Percentiles rank a stretch among this genome's conserved stretches.
These are phyloP conservation scores for Pelochelys cantorii DNA, from an alignment of 2,797 vertebrate genomes.

Conservation along the genomic window DNA sequence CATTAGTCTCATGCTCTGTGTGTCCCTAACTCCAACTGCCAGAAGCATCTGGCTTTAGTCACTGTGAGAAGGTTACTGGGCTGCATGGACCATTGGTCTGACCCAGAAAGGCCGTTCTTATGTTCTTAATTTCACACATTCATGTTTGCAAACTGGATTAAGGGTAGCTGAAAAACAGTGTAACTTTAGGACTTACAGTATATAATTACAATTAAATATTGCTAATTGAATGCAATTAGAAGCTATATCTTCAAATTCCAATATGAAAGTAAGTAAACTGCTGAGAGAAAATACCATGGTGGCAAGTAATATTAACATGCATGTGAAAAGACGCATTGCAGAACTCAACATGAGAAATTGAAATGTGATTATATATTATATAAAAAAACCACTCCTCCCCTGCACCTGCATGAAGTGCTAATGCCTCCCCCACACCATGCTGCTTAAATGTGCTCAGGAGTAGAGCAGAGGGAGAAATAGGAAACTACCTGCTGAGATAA, in stretches of 20 bases:
- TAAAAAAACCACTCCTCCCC: constrained; percentile 36
- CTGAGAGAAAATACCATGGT: constrained; percentile 22
- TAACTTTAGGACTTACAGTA: constrained; percentile 41
- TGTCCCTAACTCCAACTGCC: neutral
- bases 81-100: neutral
- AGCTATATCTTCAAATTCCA: neutral
- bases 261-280: neutral
- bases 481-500: neutral
- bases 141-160: neutral
- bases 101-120: neutral
- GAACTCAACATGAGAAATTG: constrained; percentile 48
- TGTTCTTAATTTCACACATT: constrained; percentile 23
- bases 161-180: neutral
- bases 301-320: constrained; percentile 17
- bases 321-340: constrained; percentile 28
- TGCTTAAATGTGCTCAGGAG: constrained; percentile 3
- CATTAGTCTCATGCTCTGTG: neutral
- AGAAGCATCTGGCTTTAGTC: neutral
- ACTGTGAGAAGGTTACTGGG: neutral
- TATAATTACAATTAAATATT: constrained; percentile 42
- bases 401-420: constrained; percentile 52
- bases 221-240: neutral
- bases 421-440: constrained; percentile 22
- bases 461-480: constrained; percentile 27
- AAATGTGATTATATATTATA: neutral